Base-by-base conservation (phyloP, 2,888 invertebrate species). In the Ferrisia virgata region DNA sequence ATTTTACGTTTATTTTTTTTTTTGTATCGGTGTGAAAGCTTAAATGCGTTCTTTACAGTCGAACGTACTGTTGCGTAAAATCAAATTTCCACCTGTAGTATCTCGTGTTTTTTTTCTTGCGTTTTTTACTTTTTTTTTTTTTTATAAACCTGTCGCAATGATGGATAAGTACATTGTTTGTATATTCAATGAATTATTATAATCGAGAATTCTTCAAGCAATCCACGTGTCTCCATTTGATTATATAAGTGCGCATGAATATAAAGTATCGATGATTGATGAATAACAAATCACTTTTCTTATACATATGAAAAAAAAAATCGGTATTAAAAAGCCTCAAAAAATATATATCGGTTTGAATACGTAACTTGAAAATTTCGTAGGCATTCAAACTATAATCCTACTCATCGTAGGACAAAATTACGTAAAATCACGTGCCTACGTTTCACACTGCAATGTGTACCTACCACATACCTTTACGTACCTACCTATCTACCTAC, bases 41-140 rank as follows among this genome's bases (percentile, higher is more conserved):
- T 43, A 15, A n/a, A n/a, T n/a, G n/a, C n/a, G n/a, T 28, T 69
- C 31, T 69, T 15, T 11, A 28, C 8, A 3, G 58, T 8, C 31
- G 31, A 31, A 69, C 69, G 31, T 69, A 31, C 69, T 69, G 69
- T 69, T 69, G 69, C 69, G 69, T 69, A 31, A 69, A 69, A 69
- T 69, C 69, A 69, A 69, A 69, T 69, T 58, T 69, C 69, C 69
- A 69, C 69, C 69, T 69, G 69, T 31, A n/a, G 11, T 22, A 4
- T 28, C 9, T 43, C 31, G 31, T 31, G 31, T 31, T 69, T 69
- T 2, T 5, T 53, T n/a, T 4, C 53, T n/a, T 53, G 13, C n/a
- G n/a, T n/a, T n/a, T n/a, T 43, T 15, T 43, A 43, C 3, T 36
- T 6, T 8, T 36, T 8, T 36, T 22, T 22, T 9, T 22, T 22